Conservation (phyloP, 1,140 invertebrate genomes). For the Aphelenchoides avenae region DNA sequence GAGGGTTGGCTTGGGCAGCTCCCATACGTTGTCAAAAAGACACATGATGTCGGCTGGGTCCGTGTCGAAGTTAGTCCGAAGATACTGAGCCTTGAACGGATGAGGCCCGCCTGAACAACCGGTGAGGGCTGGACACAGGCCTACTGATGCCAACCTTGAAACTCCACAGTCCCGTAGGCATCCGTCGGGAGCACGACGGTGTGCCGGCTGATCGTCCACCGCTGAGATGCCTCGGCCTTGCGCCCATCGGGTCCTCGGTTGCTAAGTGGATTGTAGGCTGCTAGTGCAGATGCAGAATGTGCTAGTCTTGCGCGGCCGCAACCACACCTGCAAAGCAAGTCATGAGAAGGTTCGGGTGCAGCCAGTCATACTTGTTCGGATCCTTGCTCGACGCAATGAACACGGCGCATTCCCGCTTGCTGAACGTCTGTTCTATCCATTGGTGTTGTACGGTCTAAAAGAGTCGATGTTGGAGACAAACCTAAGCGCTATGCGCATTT, state of each 20-base stretch:
- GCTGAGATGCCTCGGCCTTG: neutral
- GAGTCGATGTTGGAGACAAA: too few species aligned
- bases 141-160: conserved; percentile 67
- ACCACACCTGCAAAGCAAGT: conserved; percentile 5
- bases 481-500: too few species aligned
- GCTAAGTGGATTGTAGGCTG: neutral
- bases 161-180: conserved; percentile 93
- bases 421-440: conserved; percentile 30
- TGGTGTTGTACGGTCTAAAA: conserved; percentile 24
- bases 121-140: neutral
- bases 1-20: conserved; percentile 86
- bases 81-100: conserved; percentile 91
- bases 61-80: conserved; percentile 84
- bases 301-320: neutral
- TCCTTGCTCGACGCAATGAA: conserved; percentile 29
- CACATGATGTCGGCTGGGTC: conserved; percentile 84
- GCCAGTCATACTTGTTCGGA: conserved; percentile 28
- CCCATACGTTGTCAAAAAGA: conserved; percentile 86
- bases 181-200: conserved; percentile 67
- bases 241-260: neutral
- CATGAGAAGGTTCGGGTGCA: conserved; percentile 7
- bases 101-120: conserved; percentile 68
- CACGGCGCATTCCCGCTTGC: conserved; percentile 12
- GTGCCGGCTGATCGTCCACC: conserved; percentile 18
- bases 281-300: neutral